A percentile compares a stretch with the other conserved stretches of the same genome.
phyloP scores from a whole-genome alignment of 2,797 vertebrate species.

The Characodon lateralis region DNA sequence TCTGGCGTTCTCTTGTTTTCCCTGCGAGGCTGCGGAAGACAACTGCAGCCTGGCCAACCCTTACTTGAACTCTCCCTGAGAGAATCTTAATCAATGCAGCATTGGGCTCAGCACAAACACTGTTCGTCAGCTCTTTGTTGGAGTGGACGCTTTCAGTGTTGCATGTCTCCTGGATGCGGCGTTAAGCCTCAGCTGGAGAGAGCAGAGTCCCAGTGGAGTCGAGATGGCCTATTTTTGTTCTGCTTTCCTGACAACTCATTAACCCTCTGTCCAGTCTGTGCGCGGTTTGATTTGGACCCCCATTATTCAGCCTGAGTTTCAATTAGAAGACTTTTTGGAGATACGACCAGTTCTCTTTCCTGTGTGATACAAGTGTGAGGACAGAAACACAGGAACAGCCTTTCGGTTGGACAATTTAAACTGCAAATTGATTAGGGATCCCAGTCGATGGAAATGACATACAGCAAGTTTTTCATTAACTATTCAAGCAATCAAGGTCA shows the following conservation, averaged over 20 bases:
- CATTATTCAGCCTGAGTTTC: slow-evolving; percentile 63
- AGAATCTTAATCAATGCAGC: slow-evolving; percentile 69
- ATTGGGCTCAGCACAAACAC: slow-evolving; percentile 61
- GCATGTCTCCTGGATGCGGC: slow-evolving; percentile 53
- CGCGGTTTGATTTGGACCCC: slow-evolving; percentile 61
- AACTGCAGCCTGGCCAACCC: slow-evolving; percentile 59
- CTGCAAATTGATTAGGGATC: slow-evolving; percentile 28
- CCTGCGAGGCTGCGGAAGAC: slow-evolving; percentile 59
- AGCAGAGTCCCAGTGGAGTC: slow-evolving; percentile 67
- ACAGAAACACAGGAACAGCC: slow-evolving; percentile 30
- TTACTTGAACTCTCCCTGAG: slow-evolving; percentile 67
- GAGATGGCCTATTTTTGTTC: slow-evolving; percentile 72
- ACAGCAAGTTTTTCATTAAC: slow-evolving; percentile 58
- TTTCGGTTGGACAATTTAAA: slow-evolving; percentile 31
- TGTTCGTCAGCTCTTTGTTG: slow-evolving; percentile 55
- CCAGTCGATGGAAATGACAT: slow-evolving; percentile 43
- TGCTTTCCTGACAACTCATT: slow-evolving; percentile 75
- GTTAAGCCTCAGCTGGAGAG: slow-evolving; percentile 75
- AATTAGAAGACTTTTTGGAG: slow-evolving; percentile 64
- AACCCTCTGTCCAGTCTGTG: slow-evolving; percentile 68
- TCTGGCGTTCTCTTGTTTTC: slow-evolving; percentile 55
- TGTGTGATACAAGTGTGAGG: slow-evolving; percentile 40
- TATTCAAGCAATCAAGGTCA: slow-evolving; percentile 72
- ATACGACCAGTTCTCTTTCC: slow-evolving; percentile 51
- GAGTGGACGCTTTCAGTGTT: slow-evolving; percentile 49